A percentile compares a stretch with the other conserved stretches of the same genome.
Conservation (phyloP, 2,888 invertebrate genomes). For the Heterodera filipjevi region DNA sequence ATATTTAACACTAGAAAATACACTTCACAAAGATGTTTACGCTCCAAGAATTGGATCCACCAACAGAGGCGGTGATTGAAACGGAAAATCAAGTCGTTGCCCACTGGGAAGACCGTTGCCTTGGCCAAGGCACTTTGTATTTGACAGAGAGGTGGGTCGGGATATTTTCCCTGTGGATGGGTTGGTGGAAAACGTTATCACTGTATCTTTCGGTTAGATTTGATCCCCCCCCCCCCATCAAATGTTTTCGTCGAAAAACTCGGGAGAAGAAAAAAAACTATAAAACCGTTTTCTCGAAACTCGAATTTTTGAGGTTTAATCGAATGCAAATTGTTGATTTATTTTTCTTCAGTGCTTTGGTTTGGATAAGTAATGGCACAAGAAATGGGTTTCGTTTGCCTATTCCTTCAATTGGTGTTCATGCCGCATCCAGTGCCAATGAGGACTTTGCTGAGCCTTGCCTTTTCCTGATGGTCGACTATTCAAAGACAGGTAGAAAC, state of each 20-base stretch:
- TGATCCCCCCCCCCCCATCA: neutral
- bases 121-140: constrained; percentile 56
- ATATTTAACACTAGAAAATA: too few relatives aligned
- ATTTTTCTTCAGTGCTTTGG: constrained; percentile 23
- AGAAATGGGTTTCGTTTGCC: constrained; percentile 36
- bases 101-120: constrained; percentile 44
- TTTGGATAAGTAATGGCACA: constrained; percentile 30
- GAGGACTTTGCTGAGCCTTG: constrained; percentile 40
- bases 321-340: too few relatives aligned
- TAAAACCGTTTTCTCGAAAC: too few relatives aligned
- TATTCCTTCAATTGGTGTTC: constrained; percentile 40
- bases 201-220: too few relatives aligned
- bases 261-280: too few relatives aligned
- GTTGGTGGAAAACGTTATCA: neutral
- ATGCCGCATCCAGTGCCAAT: constrained; percentile 37
- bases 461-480: constrained; percentile 38
- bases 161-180: neutral
- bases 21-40: constrained; percentile 28
- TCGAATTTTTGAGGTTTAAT: too few relatives aligned
- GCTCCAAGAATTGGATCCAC: constrained; percentile 37
- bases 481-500: constrained; percentile 31
- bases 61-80: constrained; percentile 50
- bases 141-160: constrained; percentile 41
- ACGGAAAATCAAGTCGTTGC: constrained; percentile 51
- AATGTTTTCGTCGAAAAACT: neutral